Evolutionary conservation across 2,888 invertebrate genomes (phyloP).

Genomic region (Polyploca ridens): DNA sequence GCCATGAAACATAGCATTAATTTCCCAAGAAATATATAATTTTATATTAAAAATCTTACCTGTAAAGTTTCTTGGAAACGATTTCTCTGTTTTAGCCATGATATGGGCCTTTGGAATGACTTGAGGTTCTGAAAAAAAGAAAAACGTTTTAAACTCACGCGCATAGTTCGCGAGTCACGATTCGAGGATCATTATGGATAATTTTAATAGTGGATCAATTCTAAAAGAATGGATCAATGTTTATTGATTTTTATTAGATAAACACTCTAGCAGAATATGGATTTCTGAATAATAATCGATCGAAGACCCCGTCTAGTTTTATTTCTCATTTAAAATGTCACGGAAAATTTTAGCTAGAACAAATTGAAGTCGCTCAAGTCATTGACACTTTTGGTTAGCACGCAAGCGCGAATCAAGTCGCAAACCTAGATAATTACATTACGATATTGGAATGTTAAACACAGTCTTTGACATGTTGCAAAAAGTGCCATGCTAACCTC

Average conservation of each 20-base stretch:
- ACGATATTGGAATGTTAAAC: slow-evolving; percentile 3
- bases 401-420: neutral
- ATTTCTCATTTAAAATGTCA: neutral
- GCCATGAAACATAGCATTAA: too few species aligned
- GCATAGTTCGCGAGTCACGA: neutral
- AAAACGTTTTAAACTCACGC: slow-evolving; percentile 23
- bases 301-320: too few species aligned
- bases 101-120: slow-evolving; percentile 62
- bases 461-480: slow-evolving; percentile 12
- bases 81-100: slow-evolving; percentile 81
- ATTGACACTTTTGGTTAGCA: neutral
- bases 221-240: too few species aligned
- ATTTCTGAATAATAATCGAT: too few species aligned
- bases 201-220: too few species aligned
- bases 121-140: slow-evolving; percentile 62
- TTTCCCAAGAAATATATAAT: neutral
- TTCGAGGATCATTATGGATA: neutral
- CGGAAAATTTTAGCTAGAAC: neutral
- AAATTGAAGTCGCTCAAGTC: neutral
- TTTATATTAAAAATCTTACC: slow-evolving; percentile 53
- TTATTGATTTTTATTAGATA: too few species aligned
- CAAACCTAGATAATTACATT: neutral
- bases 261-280: too few species aligned
- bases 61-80: slow-evolving; percentile 80
- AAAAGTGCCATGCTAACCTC: slow-evolving; percentile 44